These are phyloP conservation scores for Amblyraja radiata DNA, from an alignment of 2,797 vertebrate genomes.

Conservation along the genomic window DNA sequence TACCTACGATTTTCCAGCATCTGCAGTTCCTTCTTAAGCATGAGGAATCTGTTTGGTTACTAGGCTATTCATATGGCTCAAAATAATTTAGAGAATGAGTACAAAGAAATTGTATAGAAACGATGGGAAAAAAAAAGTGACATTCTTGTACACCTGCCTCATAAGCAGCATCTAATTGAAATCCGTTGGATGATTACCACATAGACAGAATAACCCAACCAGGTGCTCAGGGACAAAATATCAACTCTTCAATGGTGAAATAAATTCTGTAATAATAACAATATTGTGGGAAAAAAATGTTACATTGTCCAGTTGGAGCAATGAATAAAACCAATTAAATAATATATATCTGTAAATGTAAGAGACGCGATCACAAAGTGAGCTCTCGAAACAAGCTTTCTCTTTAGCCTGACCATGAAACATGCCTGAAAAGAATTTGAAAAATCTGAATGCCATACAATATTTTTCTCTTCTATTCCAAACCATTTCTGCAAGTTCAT, in stretches of 20 bases:
- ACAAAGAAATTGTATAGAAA: neutral
- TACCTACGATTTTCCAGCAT: too few relatives aligned
- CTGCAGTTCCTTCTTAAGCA: too few relatives aligned
- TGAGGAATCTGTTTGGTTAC: neutral
- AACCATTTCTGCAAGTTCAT: neutral
- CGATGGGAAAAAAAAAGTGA: neutral
- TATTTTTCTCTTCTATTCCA: neutral
- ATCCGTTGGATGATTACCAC: neutral
- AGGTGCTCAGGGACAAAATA: neutral
- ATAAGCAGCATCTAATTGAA: neutral
- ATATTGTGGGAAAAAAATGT: neutral
- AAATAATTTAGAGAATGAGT: neutral
- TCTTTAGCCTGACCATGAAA: slow-evolving; percentile 27
- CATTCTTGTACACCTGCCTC: neutral
- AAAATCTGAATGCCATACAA: neutral
- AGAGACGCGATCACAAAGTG: slow-evolving; percentile 15
- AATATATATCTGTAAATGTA: slow-evolving; percentile 9
- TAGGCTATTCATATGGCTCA: neutral
- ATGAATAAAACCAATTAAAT: slow-evolving; percentile 31
- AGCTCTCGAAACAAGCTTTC: neutral
- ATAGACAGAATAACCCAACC: neutral
- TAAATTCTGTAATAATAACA: neutral
- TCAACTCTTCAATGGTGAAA: slow-evolving; percentile 16
- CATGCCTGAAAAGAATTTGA: slow-evolving; percentile 22
- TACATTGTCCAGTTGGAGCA: slow-evolving; percentile 33